Evolutionary conservation across 2,888 invertebrate species (phyloP).

Genomic region (Lacanobia oleracea): DNA sequence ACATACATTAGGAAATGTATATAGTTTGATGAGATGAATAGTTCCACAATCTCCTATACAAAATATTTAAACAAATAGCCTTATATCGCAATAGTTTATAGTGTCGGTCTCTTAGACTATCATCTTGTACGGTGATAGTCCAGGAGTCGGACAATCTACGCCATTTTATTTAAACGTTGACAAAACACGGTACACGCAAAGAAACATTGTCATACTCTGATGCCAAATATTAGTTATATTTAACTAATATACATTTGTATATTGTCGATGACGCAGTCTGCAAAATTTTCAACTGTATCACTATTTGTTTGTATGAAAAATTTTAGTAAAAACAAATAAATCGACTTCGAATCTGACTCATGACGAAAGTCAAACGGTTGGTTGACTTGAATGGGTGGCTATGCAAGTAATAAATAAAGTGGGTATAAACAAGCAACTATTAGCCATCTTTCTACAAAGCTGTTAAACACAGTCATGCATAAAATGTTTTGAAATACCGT

Average conservation of each 20-base stretch:
- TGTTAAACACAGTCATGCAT: background rate
- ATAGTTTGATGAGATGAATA: constrained; percentile 26
- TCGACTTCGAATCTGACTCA: background rate
- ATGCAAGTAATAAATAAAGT: background rate
- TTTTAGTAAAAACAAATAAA: background rate
- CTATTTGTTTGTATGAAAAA: background rate
- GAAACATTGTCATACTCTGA: constrained; percentile 76
- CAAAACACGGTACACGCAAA: constrained; percentile 64
- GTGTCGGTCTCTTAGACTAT: constrained; percentile 32
- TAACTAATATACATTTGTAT: constrained; percentile 76
- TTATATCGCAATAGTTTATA: constrained; percentile 53
- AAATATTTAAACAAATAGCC: constrained; percentile 56
- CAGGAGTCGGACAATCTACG: constrained; percentile 25
- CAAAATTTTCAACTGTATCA: too few relatives aligned
- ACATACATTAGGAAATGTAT: constrained; percentile 15
- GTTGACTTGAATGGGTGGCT: too few relatives aligned
- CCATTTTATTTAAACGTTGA: constrained; percentile 42
- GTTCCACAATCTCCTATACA: constrained; percentile 37
- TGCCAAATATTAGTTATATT: constrained; percentile 85
- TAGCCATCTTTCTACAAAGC: background rate
- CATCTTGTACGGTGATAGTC: constrained; percentile 36
- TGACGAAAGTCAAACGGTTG: background rate
- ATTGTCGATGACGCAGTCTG: constrained; percentile 46
- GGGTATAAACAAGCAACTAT: background rate
- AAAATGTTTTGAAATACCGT: background rate